Evolutionary conservation across 2,888 invertebrate genomes (phyloP).

Genomic region (Calephelis perditalis): DNA sequence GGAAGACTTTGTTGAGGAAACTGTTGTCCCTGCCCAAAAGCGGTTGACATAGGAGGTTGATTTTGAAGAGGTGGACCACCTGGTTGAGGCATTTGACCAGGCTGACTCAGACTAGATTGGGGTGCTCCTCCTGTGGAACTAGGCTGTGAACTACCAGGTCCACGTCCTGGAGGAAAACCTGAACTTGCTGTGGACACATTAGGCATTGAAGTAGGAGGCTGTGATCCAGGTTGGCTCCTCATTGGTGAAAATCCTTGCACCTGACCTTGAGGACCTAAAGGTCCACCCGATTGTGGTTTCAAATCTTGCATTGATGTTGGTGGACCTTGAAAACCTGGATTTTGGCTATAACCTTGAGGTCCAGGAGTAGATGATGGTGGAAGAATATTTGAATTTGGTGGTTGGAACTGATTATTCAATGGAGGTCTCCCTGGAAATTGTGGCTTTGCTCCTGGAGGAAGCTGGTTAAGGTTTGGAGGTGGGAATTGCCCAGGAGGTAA

Average conservation of each 20-base stretch:
- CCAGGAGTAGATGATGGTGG: constrained; percentile 43
- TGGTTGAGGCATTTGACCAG: constrained; percentile 26
- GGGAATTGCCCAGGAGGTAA: constrained; percentile 48
- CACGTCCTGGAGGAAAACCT: constrained; percentile 26
- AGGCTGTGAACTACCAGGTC: constrained; percentile 18
- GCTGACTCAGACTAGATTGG: constrained; percentile 13
- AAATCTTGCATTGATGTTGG: constrained; percentile 27
- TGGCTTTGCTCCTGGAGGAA: constrained; percentile 47
- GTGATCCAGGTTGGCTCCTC: constrained; percentile 27
- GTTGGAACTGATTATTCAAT: constrained; percentile 38
- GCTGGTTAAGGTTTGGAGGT: constrained; percentile 44
- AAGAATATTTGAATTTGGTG: constrained; percentile 38
- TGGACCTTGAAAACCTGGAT: constrained; percentile 37
- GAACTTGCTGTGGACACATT: constrained; percentile 36
- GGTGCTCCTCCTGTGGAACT: constrained; percentile 18
- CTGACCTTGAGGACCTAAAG: constrained; percentile 4
- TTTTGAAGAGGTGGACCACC: constrained; percentile 1
- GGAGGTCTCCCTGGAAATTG: constrained; percentile 42
- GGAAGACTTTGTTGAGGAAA: constrained; percentile 15
- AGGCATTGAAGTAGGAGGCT: constrained; percentile 25
- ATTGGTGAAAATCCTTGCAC: constrained; percentile 7
- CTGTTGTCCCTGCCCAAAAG: constrained; percentile 14
- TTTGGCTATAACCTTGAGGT: constrained; percentile 25
- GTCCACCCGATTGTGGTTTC: constrained; percentile 19
- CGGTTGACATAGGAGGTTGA: constrained; percentile 28